Evolutionary conservation across 2,888 invertebrate species (phyloP), one percentile per base, ranked within the genome.

Genomic region (Trilocha varians): DNA sequence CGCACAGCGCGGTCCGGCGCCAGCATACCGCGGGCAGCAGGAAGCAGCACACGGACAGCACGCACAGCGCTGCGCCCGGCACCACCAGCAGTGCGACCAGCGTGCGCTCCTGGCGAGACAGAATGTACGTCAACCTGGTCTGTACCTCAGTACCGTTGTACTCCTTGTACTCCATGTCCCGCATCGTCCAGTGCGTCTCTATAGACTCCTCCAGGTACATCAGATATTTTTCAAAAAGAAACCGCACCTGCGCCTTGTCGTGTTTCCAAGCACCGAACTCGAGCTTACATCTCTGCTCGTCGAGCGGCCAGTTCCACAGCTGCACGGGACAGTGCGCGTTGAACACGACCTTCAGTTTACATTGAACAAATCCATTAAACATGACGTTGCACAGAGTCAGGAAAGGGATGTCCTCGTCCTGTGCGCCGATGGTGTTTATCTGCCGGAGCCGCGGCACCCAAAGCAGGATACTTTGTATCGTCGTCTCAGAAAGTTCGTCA

Each of bases 231-330:
- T 1, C 13, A 15, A 56, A 48, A 13, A 48, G 44, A 8, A 58
- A 42, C 5, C 34, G 37, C n/a, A 57, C 36, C 45, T 42, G 16
- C 13, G 9, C 9, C 37, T 37, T 13, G 3, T 3, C 15, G 18
- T 13, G 32, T 13, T 13, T 13, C 49, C 32, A 44, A 13, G 51
- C 34, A 1, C 50, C 55, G 32, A 57, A 57, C 16, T 54, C 40
- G 3, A 63, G 16, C 5, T 39, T 48, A 42, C 65, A 63, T 5
- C 43, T 40, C 37, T 59, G 55, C 1, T 42, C 41, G 15, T 65
- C 65, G 25, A 50, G 58, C 0, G 65, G 65, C 62, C 62, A 65
- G 11, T 62, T 43, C 2, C 13, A 43, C 6, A 60, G n/a, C 15
- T 55, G 47, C 0, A 46, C 36, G 0, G 25, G 36, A 32, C 64